Evolutionary conservation across 2,113 vertebrate species (phyloP).

Genomic region (Oryzias curvinotus): DNA sequence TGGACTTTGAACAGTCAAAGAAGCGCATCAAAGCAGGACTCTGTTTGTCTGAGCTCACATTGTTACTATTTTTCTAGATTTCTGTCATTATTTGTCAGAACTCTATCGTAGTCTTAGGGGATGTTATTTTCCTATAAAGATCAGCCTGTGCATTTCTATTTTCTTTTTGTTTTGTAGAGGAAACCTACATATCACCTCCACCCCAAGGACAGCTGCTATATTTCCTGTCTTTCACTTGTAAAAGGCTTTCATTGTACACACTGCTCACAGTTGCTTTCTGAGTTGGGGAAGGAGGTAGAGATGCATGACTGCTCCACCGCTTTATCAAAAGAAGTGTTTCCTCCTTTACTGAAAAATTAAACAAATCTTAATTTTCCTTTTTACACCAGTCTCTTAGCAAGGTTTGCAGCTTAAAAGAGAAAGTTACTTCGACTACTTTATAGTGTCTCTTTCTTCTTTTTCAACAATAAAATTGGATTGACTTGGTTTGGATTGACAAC

Average conservation of each 20-base stretch:
- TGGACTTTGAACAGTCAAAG: constrained; percentile 15
- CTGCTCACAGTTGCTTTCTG: constrained; percentile 9
- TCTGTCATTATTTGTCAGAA: neutral
- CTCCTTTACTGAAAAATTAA: too few species aligned
- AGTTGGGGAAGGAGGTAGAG: constrained; percentile 22
- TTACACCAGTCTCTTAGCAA: too few species aligned
- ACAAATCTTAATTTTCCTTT: too few species aligned
- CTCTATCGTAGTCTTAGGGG: neutral
- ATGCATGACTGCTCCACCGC: neutral
- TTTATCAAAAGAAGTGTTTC: too few species aligned
- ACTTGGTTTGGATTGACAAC: neutral
- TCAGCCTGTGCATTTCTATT: constrained; percentile 4
- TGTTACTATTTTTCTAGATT: neutral
- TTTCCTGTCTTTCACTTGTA: constrained; percentile 73
- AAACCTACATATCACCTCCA: constrained; percentile 30
- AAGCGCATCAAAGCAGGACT: constrained; percentile 1
- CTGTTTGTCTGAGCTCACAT: neutral
- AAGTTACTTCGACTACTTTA: neutral
- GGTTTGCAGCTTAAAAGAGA: constrained; percentile 2
- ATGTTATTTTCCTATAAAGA: neutral
- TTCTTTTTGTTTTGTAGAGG: constrained; percentile 24
- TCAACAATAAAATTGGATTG: neutral
- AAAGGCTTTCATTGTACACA: constrained; percentile 47
- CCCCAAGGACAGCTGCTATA: constrained; percentile 34
- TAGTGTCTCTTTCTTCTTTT: neutral